Evolutionary conservation across 2,888 invertebrate species (phyloP), one percentile per base, ranked within the genome.

Genomic region (Phalangium opilio): DNA sequence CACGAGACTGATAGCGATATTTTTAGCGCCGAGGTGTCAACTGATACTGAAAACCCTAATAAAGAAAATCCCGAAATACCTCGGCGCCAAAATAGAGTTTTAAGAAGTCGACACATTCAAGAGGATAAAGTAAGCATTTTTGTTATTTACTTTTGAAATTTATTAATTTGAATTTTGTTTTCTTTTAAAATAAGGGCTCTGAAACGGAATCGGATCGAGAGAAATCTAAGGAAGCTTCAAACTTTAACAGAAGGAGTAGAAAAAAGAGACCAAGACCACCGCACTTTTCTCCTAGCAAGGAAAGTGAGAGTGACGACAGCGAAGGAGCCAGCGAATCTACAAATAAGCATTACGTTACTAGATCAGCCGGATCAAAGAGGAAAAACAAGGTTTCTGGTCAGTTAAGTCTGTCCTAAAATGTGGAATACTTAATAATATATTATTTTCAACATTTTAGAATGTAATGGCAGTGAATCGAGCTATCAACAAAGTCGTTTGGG

Each of bases 251-350:
- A 14, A 51, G 47, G n/a, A 39, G 49, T 2, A 41, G 33, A 12
- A 38, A 49, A 4, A 20, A 41, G 12, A 43, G 41, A 17, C 44
- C 44, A 7, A 32, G 36, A 39, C 38, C 38, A 2, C 10, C 43
- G n/a, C 51, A 49, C 18, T 38, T 18, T 19, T 32, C 44, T 41
- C 49, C 51, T 11, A 47, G 49, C 39, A 41, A 44, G 5, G 51
- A 51, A 12, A 41, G 45, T 21, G 51, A 34, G 12, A 45, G 51
- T 41, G 49, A 51, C 39, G 49, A 51, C 39, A 46, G 45, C 8
- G 15, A 18, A 2, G 12, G 18, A 20, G 11, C 34, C n/a, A 33
- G 21, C 10, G 42, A 47, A 34, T 18, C 45, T 21, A 38, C 33
- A 8, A 21, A 35, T 33, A 43, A 42, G 3, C 12, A n/a, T 12